Base-by-base conservation (phyloP, 2,113 vertebrate species). In the Thalassarche chlororhynchos region DNA sequence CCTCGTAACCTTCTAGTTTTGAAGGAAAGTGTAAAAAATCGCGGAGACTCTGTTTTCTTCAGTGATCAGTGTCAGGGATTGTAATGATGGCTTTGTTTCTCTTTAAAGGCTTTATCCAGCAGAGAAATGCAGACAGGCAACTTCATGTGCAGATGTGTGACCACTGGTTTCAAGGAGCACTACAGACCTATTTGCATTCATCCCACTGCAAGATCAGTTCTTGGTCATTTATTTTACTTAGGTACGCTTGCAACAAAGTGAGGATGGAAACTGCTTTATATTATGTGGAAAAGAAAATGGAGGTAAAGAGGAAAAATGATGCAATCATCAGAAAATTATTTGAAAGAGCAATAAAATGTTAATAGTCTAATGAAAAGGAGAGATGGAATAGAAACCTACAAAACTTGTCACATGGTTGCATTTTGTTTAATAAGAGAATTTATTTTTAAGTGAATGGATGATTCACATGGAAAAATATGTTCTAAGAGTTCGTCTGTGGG, bases 391-490 rank as follows among this genome's bases (percentile, higher is more conserved):
- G 4, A 77, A 95, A 87, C 49, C 46, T 92, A 78, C 52, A 57
- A 46, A 90, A 74, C 2, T 51, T 46, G 58, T 86, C 71, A 89
- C 82, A 75, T 62, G 58, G 84, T 23, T 95, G 64, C 38, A 57
- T 95, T 96, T 82, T 93, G 52, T 92, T 96, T 96, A 96, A 93
- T 51, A 85, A 65, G 64, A 84, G 52, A 94, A 94, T 87, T 92
- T 94, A 77, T 94, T 97, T 84, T 89, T 61, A 91, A 90, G 52
- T 96, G 83, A 96, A 97, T 95, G 85, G 68, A 93, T 97, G 96
- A 97, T 77, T 97, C 96, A 95, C n/a, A 94, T 55, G 87, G 95
- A 95, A 96, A 97, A 96, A 88, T 96, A 97, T 94, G 96, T 90
- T 64, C 96, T 84, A 87, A 96, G 65, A 82, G 72, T 87, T 96